Percentiles rank a stretch among this genome's conserved stretches.
Evolutionary conservation across 2,888 invertebrate species (phyloP).

Genomic region (Syrista parreyssii): DNA sequence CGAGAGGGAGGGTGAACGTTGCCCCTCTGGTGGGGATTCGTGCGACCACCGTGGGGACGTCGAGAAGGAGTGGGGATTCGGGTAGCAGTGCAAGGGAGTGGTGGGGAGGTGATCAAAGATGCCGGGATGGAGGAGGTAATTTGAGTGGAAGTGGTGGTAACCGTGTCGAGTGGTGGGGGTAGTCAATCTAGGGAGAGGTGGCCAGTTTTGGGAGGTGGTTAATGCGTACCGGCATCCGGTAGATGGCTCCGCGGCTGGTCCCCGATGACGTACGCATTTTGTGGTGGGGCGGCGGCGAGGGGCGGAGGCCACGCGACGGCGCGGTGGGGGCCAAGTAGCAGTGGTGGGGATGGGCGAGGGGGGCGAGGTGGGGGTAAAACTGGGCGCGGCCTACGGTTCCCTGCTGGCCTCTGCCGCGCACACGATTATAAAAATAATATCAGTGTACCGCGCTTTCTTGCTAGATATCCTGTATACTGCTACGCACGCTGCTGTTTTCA

Average conservation of each 20-base stretch:
- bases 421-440: conserved; percentile 60
- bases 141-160: not conserved
- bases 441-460: conserved; percentile 57
- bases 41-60: not conserved
- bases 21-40: not conserved
- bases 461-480: conserved; percentile 48
- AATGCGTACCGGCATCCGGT: conserved; percentile 49
- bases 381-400: conserved; percentile 66
- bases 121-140: not conserved
- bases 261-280: conserved; percentile 45
- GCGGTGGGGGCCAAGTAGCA: conserved; percentile 30
- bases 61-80: not conserved
- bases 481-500: conserved; percentile 34
- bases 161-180: not conserved
- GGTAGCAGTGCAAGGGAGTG: not conserved
- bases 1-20: not conserved
- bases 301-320: conserved; percentile 39
- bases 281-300: conserved; percentile 29
- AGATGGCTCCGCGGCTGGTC: conserved; percentile 47
- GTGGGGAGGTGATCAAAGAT: not conserved
- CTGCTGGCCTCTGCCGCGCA: conserved; percentile 65
- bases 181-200: not conserved
- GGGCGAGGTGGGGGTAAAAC: conserved; percentile 54
- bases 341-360: conserved; percentile 43
- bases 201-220: not conserved